Evolutionary conservation across 2,113 vertebrate genomes (phyloP).

Genomic region (Eubucco bourcierii): DNA sequence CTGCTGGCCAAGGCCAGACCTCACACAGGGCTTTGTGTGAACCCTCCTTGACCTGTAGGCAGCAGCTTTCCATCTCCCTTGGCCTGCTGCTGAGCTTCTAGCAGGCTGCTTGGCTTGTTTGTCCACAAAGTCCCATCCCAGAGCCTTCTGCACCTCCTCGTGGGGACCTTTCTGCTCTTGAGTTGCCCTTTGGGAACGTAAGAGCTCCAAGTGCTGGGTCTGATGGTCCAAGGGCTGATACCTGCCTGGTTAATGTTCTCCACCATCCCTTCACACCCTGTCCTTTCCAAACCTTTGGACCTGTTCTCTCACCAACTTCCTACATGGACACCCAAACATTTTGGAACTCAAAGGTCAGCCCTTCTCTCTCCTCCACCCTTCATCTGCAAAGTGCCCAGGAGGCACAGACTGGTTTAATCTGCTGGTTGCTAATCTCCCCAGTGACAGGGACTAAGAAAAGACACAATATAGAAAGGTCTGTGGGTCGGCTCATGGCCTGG

Average conservation of each 20-base stretch:
- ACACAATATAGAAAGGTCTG: conserved; percentile 34
- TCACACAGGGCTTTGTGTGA: background rate
- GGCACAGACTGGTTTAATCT: conserved; percentile 42
- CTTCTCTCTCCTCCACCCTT: background rate
- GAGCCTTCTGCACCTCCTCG: fast-evolving
- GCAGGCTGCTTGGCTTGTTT: background rate
- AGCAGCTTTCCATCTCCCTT: background rate
- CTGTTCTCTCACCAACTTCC: background rate
- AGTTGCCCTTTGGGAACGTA: background rate
- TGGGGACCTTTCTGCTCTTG: background rate
- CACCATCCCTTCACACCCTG: fast-evolving
- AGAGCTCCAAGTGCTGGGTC: background rate
- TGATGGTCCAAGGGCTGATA: no score
- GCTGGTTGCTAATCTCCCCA: conserved; percentile 28
- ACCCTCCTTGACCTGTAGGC: background rate
- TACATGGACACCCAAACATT: background rate
- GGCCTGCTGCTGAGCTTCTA: background rate
- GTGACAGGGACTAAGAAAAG: background rate
- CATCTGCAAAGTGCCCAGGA: background rate
- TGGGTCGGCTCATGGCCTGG: conserved; percentile 43
- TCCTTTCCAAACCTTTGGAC: background rate
- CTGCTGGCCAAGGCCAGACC: background rate
- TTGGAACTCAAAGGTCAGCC: conserved; percentile 2
- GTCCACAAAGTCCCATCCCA: background rate
- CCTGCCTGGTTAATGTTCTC: background rate